Conservation (phyloP, 1,140 invertebrate genomes). For the Leptinotarsa defecta region DNA sequence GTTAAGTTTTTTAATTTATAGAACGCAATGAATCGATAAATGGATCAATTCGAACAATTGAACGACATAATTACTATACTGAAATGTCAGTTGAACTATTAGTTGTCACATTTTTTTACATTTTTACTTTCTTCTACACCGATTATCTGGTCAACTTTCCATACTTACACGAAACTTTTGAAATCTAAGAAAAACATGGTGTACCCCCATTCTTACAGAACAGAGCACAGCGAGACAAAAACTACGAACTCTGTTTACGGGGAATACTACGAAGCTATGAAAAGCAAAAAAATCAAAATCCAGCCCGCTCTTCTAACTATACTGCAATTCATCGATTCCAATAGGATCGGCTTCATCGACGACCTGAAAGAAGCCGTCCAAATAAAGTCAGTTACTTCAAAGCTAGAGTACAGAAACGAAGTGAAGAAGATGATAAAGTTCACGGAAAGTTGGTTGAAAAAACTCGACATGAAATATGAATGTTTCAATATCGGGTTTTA, state of each 20-base stretch:
- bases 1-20: too few relatives aligned
- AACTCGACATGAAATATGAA: constrained; percentile 49
- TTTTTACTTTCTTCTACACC: constrained; percentile 50
- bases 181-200: constrained; percentile 41
- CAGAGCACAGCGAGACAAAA: constrained; percentile 53
- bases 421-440: constrained; percentile 45
- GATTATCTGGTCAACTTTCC: constrained; percentile 51
- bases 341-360: constrained; percentile 40
- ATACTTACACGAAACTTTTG: constrained; percentile 43
- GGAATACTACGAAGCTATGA: constrained; percentile 45
- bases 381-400: constrained; percentile 47
- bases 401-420: constrained; percentile 43
- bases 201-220: constrained; percentile 52
- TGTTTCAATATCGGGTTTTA: constrained; percentile 50
- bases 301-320: constrained; percentile 45
- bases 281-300: constrained; percentile 50
- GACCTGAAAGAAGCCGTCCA: constrained; percentile 47
- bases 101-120: constrained; percentile 47
- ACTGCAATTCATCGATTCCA: constrained; percentile 50
- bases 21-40: too few relatives aligned
- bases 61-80: neutral
- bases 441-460: constrained; percentile 48
- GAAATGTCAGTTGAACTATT: constrained; percentile 39
- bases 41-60: neutral
- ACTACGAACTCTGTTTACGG: constrained; percentile 52